Conservation (phyloP, 2,888 invertebrate genomes). For the Netelia virgata region DNA sequence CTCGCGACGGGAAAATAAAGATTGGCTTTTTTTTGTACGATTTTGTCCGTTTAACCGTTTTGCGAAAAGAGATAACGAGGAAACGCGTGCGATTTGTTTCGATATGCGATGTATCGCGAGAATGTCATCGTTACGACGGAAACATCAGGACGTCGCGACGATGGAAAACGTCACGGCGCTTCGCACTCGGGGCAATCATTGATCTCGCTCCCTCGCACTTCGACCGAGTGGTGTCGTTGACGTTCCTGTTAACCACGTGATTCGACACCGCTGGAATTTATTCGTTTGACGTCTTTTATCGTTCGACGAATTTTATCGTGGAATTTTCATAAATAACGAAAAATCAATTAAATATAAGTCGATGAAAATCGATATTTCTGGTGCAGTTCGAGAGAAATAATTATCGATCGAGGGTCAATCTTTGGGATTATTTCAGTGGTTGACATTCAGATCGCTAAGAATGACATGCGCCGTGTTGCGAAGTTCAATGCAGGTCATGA, state of each 20-base stretch:
- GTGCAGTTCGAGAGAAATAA: too few species aligned
- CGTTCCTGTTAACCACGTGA: constrained; percentile 46
- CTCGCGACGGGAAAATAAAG: too few species aligned
- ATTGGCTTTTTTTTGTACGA: too few species aligned
- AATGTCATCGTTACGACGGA: not conserved
- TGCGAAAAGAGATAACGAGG: too few species aligned
- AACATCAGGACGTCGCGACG: constrained; percentile 4
- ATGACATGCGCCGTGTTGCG: too few species aligned
- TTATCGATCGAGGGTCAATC: too few species aligned
- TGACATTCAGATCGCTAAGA: too few species aligned
- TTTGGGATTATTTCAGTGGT: too few species aligned
- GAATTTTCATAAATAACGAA: not conserved
- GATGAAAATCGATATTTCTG: too few species aligned
- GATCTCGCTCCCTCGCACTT: constrained; percentile 67
- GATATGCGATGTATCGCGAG: not conserved
- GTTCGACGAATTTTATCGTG: constrained; percentile 1
- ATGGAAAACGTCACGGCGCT: constrained; percentile 20
- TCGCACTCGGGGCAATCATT: constrained; percentile 72
- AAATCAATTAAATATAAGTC: not conserved
- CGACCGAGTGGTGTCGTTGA: constrained; percentile 42
- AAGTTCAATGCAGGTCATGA: too few species aligned
- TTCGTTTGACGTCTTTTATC: not conserved
- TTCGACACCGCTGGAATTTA: constrained; percentile 10
- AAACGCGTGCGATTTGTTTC: too few species aligned
- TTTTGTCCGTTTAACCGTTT: too few species aligned